Base-by-base conservation (phyloP, 2,797 vertebrate genomes). In the Pseudochirops cupreus region DNA sequence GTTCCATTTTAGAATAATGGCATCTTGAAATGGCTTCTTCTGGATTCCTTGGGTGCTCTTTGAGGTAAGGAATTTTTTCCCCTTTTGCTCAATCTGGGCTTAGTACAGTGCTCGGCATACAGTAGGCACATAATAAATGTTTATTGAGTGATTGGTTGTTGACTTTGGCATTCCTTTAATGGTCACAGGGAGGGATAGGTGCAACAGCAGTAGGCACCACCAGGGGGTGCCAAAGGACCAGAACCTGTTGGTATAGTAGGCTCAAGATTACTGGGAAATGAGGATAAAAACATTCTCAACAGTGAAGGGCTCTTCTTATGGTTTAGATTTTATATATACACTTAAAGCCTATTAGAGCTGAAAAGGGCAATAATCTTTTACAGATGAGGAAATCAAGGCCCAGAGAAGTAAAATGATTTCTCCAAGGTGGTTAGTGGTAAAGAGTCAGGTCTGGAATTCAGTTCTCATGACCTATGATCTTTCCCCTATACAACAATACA, bases 191-290 rank as follows among this genome's bases (percentile, higher is more conserved):
- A 95, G 92, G 54, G n/a, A 6, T 28, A 21, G 74, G 0, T 94
- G 95, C 92, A 96, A 94, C 55, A 90, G 95, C 74, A 57, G 5
- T 67, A 93, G 18, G 0, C 28, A 95, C 97, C 98, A 98, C 96
- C 96, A 98, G 98, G 97, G 97, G 97, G 97, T 94, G 97, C 97
- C 96, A 97, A 94, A 98, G 97, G 94, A 98, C 96, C 21, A 98
- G 95, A 56, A 96, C 96, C 97, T 95, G 91, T 93, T 95, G 28
- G 93, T 62, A 53, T n/a, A 94, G 87, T 82, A 33, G 54, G 28
- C 87, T 93, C 87, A 93, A 91, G 93, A 95, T 62, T 39, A 14
- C 55, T 9, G 18, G 7, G 57, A 91, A 50, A 96, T 91, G 53
- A 93, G 55, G 12, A 52, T 87, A 92, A 74, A 56, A 95, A 56